Evolutionary conservation across 2,113 vertebrate genomes (phyloP).

Genomic region (Pungitius pungitius): DNA sequence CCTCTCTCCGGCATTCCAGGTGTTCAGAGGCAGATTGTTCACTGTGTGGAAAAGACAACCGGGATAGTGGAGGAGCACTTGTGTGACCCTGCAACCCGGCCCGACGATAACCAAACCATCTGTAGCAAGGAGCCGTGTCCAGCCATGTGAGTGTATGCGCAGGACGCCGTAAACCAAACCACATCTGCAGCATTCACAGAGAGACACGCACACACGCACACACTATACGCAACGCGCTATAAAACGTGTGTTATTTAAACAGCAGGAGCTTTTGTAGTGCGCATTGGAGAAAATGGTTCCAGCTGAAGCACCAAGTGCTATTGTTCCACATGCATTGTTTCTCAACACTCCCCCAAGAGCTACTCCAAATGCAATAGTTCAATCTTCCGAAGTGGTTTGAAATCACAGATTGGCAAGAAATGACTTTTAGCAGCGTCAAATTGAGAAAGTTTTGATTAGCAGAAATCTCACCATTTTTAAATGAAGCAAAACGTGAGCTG

Average conservation of each 20-base stretch:
- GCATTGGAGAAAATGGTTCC: too few relatives aligned
- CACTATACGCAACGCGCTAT: background rate
- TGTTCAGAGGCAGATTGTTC: constrained; percentile 86
- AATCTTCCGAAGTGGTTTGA: background rate
- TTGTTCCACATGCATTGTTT: background rate
- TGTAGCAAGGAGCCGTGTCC: constrained; percentile 90
- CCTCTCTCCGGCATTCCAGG: constrained; percentile 83
- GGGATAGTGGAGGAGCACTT: constrained; percentile 87
- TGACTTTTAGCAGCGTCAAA: background rate
- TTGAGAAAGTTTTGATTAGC: background rate
- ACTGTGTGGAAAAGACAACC: constrained; percentile 84
- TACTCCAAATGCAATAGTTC: background rate
- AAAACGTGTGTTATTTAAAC: too few relatives aligned
- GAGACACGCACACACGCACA: background rate
- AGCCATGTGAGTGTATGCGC: constrained; percentile 77
- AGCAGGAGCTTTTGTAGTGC: too few relatives aligned
- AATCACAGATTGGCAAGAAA: background rate
- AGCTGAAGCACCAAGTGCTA: background rate
- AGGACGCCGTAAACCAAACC: background rate
- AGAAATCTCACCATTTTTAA: background rate
- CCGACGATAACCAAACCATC: constrained; percentile 83
- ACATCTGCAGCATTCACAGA: background rate
- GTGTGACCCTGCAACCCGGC: constrained; percentile 84
- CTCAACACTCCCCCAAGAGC: background rate
- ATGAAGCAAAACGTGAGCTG: background rate